These are phyloP conservation scores for Parascotia fuliginaria DNA, from an alignment of 2,888 invertebrate genomes.

Conservation along the genomic window DNA sequence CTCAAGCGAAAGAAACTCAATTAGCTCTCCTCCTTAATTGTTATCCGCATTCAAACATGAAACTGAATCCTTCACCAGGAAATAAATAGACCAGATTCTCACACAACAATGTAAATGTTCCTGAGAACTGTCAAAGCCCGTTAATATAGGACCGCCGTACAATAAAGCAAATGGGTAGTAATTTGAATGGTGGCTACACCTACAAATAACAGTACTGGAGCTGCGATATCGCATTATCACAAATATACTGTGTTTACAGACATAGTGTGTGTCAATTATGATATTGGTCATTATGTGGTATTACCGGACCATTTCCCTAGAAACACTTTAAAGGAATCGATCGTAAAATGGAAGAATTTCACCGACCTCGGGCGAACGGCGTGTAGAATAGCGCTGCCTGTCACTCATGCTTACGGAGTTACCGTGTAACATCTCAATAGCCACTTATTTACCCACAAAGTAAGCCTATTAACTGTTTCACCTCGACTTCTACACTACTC, in stretches of 20 bases:
- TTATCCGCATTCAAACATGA: constrained; percentile 36
- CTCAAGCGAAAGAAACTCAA: constrained; percentile 34
- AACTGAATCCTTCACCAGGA: constrained; percentile 22
- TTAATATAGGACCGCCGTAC: constrained; percentile 26
- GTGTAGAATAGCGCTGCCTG: constrained; percentile 50
- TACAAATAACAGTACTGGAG: constrained; percentile 43
- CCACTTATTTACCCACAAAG: constrained; percentile 55
- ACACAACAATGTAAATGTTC: constrained; percentile 28
- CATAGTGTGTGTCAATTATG: constrained; percentile 56
- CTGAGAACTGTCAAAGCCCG: constrained; percentile 36
- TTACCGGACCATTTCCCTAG: constrained; percentile 59
- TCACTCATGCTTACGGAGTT: constrained; percentile 66
- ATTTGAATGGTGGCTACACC: constrained; percentile 40
- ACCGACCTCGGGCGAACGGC: constrained; percentile 53
- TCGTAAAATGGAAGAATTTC: constrained; percentile 56
- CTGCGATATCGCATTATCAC: constrained; percentile 44
- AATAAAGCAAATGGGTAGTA: constrained; percentile 37
- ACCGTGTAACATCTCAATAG: constrained; percentile 58
- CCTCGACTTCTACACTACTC: constrained; percentile 28
- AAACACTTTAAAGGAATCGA: constrained; percentile 59
- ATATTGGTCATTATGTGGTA: constrained; percentile 56
- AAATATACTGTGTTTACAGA: constrained; percentile 47
- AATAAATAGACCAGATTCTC: constrained; percentile 31
- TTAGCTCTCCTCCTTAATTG: constrained; percentile 23
- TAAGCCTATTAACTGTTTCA: constrained; percentile 46